These are phyloP conservation scores for Scopus umbretta DNA, from an alignment of 2,113 vertebrate genomes.

Conservation along the genomic window DNA sequence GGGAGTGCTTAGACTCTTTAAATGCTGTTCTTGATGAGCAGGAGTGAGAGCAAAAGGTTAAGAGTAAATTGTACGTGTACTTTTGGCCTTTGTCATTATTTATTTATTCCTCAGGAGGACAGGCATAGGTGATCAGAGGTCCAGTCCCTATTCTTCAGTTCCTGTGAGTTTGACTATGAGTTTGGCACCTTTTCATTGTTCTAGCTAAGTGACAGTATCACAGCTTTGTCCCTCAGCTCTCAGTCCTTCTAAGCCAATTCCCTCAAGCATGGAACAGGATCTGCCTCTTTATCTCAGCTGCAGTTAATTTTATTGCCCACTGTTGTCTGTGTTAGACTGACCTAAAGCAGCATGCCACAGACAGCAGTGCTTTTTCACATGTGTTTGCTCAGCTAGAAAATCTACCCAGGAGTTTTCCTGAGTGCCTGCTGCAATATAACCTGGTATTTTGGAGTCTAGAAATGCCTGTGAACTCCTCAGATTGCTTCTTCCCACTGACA, in stretches of 20 bases:
- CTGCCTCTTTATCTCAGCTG: background rate
- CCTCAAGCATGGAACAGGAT: background rate
- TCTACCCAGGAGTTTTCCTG: slow-evolving; percentile 27
- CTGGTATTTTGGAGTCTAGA: slow-evolving; percentile 27
- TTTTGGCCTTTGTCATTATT: background rate
- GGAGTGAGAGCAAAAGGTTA: background rate
- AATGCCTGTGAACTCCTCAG: slow-evolving; percentile 54
- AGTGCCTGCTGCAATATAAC: slow-evolving; percentile 26
- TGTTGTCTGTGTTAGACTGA: background rate
- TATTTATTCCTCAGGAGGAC: background rate
- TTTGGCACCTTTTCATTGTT: background rate
- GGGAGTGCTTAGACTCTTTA: background rate
- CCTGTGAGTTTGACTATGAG: background rate
- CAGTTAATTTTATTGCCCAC: background rate
- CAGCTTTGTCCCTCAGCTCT: background rate
- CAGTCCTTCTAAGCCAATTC: background rate
- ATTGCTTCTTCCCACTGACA: slow-evolving; percentile 42
- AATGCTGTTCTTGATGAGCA: background rate
- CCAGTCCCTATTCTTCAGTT: background rate
- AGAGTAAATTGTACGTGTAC: background rate
- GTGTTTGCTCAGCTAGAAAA: slow-evolving; percentile 27
- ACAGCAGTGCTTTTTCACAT: background rate
- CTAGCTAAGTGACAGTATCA: background rate
- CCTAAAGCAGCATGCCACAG: background rate
- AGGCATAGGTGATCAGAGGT: background rate